Base-by-base conservation (phyloP, 2,888 invertebrate genomes). In the Dioctria rufipes region DNA sequence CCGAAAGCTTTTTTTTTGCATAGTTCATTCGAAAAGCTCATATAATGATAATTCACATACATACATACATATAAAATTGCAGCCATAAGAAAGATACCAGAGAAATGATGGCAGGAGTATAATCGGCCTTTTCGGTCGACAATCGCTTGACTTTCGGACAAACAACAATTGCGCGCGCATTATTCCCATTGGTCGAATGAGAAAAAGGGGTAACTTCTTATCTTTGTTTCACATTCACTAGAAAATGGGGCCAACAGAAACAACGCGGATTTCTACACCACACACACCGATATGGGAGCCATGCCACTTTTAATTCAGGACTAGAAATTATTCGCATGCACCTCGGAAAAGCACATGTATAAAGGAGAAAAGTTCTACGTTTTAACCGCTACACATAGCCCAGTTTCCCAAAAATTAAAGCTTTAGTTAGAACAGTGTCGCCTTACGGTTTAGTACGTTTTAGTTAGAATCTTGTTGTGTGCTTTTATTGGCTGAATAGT, bases 401-500 rank as follows among this genome's bases (percentile, higher is more conserved):
- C 63, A 61, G 46, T 49, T 63, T 46, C 51, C 63, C 66, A 81
- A 75, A 81, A 83, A 80, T 73, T 69, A 83, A 83, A 84, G 81
- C 83, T 89, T 89, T 88, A 89, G 89, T 89, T 88, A 89, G 88
- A 89, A 89, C 88, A 88, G 88, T 89, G 89, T 89, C 89, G 89
- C 89, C 88, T 88, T 88, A 88, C 89, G 89, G 89, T 89, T 87
- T 89, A 88, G 89, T 87, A 89, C 89, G 89, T 87, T 87, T 88
- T 84, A 84, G 85, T 86, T 86, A 86, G 85, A 85, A 84, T 84
- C 84, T 84, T 84, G 84, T 84, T 84, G 84, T 85, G 84, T 84
- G 84, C 84, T 83, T 85, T 84, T 84, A 83, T 84, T 84, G 84
- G 83, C 83, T 83, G 81, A 83, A 84, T 83, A 84, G 85, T 85